These are phyloP conservation scores for Gymnarchus niloticus DNA, from an alignment of 2,113 vertebrate species.

Conservation along the genomic window DNA sequence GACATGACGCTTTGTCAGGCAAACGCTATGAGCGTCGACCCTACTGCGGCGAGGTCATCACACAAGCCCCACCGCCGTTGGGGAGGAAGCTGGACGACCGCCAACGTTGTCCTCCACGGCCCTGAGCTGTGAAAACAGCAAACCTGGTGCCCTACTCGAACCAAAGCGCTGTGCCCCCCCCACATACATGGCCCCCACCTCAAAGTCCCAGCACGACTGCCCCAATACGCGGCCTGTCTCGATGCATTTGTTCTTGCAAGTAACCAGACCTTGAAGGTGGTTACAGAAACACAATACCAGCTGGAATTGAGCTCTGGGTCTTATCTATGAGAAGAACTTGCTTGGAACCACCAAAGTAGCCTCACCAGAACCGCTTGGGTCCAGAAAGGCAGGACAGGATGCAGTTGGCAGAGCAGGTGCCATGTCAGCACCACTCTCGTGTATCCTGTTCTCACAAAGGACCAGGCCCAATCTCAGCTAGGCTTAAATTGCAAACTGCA, in stretches of 20 bases:
- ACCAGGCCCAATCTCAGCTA: not conserved
- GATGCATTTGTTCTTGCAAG: not conserved
- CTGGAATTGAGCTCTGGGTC: not conserved
- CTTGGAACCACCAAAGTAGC: not conserved
- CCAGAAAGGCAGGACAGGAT: not conserved
- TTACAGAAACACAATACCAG: not conserved
- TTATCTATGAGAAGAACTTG: not conserved
- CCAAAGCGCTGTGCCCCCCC: not conserved
- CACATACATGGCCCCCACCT: not conserved
- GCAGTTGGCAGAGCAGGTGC: not conserved
- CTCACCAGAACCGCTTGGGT: not conserved
- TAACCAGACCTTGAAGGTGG: not conserved
- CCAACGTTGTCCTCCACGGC: slow-evolving; percentile 29
- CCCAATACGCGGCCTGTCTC: not conserved
- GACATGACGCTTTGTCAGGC: slow-evolving; percentile 41
- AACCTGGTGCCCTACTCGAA: not conserved
- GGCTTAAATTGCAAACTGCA: too few species aligned
- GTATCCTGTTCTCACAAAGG: not conserved
- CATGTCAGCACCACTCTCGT: not conserved
- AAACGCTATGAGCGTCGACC: slow-evolving; percentile 40
- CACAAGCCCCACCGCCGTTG: slow-evolving; percentile 46
- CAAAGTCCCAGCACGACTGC: not conserved
- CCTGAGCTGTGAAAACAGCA: not conserved
- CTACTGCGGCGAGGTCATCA: slow-evolving; percentile 42
- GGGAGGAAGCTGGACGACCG: slow-evolving; percentile 40